A percentile compares a stretch with the other conserved stretches of the same genome.
These are phyloP conservation scores for Hyla sarda DNA, from an alignment of 2,113 vertebrate genomes.

Conservation along the genomic window DNA sequence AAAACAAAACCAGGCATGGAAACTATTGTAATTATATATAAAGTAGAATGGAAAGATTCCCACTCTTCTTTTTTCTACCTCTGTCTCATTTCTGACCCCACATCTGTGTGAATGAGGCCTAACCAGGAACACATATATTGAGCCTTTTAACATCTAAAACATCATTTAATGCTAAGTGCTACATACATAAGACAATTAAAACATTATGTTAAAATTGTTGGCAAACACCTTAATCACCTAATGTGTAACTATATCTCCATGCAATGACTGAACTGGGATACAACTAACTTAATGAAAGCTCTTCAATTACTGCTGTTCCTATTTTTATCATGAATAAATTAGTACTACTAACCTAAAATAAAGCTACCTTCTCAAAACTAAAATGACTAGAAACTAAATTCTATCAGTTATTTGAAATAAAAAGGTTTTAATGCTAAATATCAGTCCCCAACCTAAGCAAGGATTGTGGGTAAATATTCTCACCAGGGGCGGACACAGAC, in stretches of 20 bases:
- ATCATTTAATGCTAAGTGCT: conserved; percentile 5
- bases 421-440: too few relatives aligned
- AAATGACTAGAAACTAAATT: neutral
- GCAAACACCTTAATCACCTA: conserved; percentile 7
- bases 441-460: too few relatives aligned
- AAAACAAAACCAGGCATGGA: too few relatives aligned
- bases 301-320: conserved; percentile 36
- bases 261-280: neutral
- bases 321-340: conserved; percentile 47
- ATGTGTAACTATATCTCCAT: neutral
- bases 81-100: too few relatives aligned
- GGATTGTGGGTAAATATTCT: neutral
- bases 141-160: too few relatives aligned
- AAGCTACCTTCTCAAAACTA: conserved; percentile 2
- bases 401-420: neutral
- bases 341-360: conserved; percentile 15
- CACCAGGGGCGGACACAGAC: too few relatives aligned
- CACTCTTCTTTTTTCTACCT: too few relatives aligned
- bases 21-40: too few relatives aligned
- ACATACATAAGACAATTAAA: conserved; percentile 19
- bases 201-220: conserved; percentile 28
- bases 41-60: too few relatives aligned
- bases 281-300: conserved; percentile 33
- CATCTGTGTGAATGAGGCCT: too few relatives aligned
- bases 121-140: too few relatives aligned